Evolutionary conservation across 2,888 invertebrate genomes (phyloP), one percentile per base, ranked within the genome.

Genomic region (Tanypteryx hageni): DNA sequence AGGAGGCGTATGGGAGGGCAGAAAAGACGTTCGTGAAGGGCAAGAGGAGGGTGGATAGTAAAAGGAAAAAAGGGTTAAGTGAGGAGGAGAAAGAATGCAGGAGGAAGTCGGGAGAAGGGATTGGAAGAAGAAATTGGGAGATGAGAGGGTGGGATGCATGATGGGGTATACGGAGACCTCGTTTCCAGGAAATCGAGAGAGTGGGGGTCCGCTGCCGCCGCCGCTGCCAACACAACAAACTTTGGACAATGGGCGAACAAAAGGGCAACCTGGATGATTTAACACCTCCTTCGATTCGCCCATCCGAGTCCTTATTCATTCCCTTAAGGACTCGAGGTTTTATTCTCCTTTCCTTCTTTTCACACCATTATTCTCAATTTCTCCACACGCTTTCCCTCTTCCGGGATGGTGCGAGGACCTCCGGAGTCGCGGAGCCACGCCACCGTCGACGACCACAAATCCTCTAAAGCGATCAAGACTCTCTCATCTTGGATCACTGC

Each of bases 391-490:
- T 59, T 58, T 84, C 57, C 57, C 16, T 85, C 85, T 85, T 58
- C 85, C 85, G 57, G 85, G 58, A 57, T 83, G 83, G 83, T 83
- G 83, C 83, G 83, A 85, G 85, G 85, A 85, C 85, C 85, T 85
- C 85, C 85, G 85, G 57, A 58, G 58, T 22, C 57, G 57, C 85
- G 22, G 10, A 57, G 57, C 85, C 84, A 84, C 44, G 84, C 56
- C 83, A 83, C 44, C 83, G 56, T 16, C 27, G 86, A 59, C 61
- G 31, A 61, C 14, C 61, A n/a, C 61, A 61, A 61, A 86, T 59
- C 86, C 86, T 86, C 86, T 86, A 27, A 59, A 86, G 31, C 27
- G 59, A 86, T 18, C 31, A 14, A 61, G 27, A 59, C 59, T 61
- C 22, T 27, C 76, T 56, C 57, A 31, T 84, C 31, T 89, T 89